These are phyloP conservation scores for Distichodus sexfasciatus DNA, from an alignment of 2,797 vertebrate species.

Conservation along the genomic window DNA sequence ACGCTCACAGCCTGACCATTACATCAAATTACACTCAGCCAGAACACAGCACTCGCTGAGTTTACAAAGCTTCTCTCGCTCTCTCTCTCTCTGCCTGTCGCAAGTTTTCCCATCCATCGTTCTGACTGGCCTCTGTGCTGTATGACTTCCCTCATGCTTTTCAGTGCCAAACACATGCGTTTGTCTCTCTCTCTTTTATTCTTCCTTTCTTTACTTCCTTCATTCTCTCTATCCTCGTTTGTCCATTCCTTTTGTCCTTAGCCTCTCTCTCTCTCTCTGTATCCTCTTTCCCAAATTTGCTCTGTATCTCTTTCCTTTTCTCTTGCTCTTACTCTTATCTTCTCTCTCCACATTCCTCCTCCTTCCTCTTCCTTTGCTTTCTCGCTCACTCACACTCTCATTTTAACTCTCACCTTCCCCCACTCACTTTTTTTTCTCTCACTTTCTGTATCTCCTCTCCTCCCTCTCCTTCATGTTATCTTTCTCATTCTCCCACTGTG, in stretches of 20 bases:
- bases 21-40: slow-evolving; percentile 51
- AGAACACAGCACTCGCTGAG: slow-evolving; percentile 38
- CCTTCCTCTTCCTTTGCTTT: no score
- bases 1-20: slow-evolving; percentile 44
- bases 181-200: background rate
- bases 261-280: background rate
- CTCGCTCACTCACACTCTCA: no score
- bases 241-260: background rate
- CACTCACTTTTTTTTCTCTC: slow-evolving; percentile 43
- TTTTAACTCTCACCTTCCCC: background rate
- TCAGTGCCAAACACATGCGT: no score
- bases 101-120: background rate
- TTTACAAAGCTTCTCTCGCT: slow-evolving; percentile 29
- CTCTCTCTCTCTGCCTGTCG: background rate
- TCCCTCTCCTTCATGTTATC: no score
- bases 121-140: no score
- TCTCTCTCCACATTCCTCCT: background rate
- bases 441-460: slow-evolving; percentile 36
- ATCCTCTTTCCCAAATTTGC: background rate
- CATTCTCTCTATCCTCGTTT: slow-evolving; percentile 48
- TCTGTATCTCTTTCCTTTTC: slow-evolving; percentile 47
- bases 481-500: no score
- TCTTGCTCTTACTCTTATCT: slow-evolving; percentile 37
- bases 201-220: background rate
- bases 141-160: no score